Conservation (phyloP, 2,888 invertebrate species). For the Dolichopus griseipennis region DNA sequence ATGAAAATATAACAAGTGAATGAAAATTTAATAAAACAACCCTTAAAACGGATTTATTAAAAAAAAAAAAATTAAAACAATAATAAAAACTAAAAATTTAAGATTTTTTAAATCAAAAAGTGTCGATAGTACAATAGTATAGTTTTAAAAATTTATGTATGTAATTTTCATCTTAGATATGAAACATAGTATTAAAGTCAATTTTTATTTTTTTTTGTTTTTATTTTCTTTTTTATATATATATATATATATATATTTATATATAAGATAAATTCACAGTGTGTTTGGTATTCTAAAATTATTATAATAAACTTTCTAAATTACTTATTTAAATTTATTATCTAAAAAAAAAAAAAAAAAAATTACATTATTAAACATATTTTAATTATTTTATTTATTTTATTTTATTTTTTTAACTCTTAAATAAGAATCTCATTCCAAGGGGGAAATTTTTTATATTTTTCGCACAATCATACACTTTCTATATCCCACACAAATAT, state of each 20-base stretch:
- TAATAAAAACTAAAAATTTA: no score
- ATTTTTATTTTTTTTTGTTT: conserved; percentile 15
- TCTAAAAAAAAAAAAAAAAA: neutral
- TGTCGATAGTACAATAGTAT: neutral
- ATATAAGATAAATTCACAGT: conserved; percentile 13
- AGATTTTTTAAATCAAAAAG: no score
- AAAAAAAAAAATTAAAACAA: no score
- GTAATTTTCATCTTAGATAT: neutral
- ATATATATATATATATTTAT: neutral
- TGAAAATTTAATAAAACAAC: no score
- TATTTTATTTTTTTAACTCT: conserved; percentile 7
- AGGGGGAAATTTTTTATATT: neutral
- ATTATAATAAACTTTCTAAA: conserved; percentile 9
- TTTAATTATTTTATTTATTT: conserved; percentile 19
- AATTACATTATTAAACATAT: neutral
- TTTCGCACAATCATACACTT: neutral
- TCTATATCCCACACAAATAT: neutral
- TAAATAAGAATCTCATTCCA: conserved; percentile 2
- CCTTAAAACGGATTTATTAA: no score
- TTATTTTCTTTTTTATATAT: conserved; percentile 9
- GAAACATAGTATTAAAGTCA: conserved; percentile 14
- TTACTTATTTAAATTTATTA: neutral
- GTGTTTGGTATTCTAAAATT: conserved; percentile 7
- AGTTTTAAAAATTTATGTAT: neutral
- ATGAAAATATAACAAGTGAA: no score